Evolutionary conservation across 1,140 invertebrate genomes (phyloP), one percentile per base, ranked within the genome.

Genomic region (Harlomillsia oculata): DNA sequence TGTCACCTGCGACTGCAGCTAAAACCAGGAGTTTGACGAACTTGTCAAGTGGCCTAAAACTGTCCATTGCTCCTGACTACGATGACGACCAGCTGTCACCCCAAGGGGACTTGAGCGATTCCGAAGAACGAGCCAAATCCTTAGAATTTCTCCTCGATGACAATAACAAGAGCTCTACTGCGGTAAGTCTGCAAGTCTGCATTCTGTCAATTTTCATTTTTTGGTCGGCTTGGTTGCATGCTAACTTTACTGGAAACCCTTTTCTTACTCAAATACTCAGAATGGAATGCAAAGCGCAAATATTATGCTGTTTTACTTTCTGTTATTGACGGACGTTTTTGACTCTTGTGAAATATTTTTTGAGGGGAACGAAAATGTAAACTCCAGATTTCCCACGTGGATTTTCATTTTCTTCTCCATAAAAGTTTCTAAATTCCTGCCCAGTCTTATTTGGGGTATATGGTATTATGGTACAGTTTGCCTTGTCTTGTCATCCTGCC

Each of bases 131-230:
- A 43, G 60, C 63, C 39, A 65, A 62, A 58, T 65, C 63, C 21
- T 49, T 59, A 14, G 63, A 64, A 41, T 64, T 64, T 44, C 57
- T 64, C 37, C 55, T 65, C 3, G 63, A 65, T 59, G 63, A 61
- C 13, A 60, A 62, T 57, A 30, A 61, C 29, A 61, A 62, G 44
- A 64, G 53, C 25, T 49, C 41, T 8, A 56, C 59, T 54, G 57
- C 49, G 25, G 63, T 61, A 59, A 64, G 59, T 56, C 16, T 21
- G 5, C n/a, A n/a, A n/a, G n/a, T n/a, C n/a, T n/a, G n/a, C n/a
- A n/a, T n/a, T n/a, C n/a, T n/a, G n/a, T n/a, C n/a, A n/a, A n/a
- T n/a, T n/a, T n/a, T n/a, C n/a, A n/a, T n/a, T n/a, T n/a, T n/a
- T n/a, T n/a, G n/a, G n/a, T n/a, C n/a, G n/a, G n/a, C n/a, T n/a